Evolutionary conservation across 2,797 vertebrate species (phyloP), one percentile per base, ranked within the genome.

Genomic region (Falco naumanni): DNA sequence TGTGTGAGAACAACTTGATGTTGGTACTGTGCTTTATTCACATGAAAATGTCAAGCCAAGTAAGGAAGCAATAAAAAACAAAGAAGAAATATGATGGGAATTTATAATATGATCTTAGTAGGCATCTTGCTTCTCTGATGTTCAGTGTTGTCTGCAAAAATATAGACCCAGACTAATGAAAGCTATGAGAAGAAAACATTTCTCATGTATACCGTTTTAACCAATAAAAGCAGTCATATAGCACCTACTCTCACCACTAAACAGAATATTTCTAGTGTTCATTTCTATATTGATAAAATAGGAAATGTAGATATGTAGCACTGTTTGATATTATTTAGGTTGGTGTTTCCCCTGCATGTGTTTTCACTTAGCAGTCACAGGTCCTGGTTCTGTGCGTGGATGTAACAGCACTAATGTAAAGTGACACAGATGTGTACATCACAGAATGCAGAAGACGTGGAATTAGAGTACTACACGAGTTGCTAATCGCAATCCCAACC

Each of bases 41-140:
- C 80, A 96, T 92, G 88, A 97, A 98, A 97, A 96, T 90, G 86
- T 96, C 95, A 97, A 95, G 61, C 48, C 53, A 95, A 15, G 33
- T 91, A 95, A 90, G 84, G 87, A 97, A 92, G 75, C 86, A 95
- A 95, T 97, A 94, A 93, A 97, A 97, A 94, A 24, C 29, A 86
- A 88, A 84, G 51, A 90, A 96, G 85, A 97, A 97, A 96, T 94
- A 92, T 2, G 28, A 82, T 88, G 26, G 93, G 72, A 97, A 97
- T 97, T 96, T 93, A 85, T 95, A 97, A 91, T 69, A 84, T 33
- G 78, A 95, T 96, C 57, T 93, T 92, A 43, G 59, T n/a, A 71
- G 75, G 63, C 83, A 71, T 65, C 87, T 93, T 96, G 70, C 76
- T 96, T 95, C 84, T 94, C 85, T 95, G 72, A 83, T 77, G 70